A percentile compares a stretch with the other conserved stretches of the same genome.
Conservation (phyloP, 2,797 vertebrate genomes). For the Euthynnus affinis region DNA sequence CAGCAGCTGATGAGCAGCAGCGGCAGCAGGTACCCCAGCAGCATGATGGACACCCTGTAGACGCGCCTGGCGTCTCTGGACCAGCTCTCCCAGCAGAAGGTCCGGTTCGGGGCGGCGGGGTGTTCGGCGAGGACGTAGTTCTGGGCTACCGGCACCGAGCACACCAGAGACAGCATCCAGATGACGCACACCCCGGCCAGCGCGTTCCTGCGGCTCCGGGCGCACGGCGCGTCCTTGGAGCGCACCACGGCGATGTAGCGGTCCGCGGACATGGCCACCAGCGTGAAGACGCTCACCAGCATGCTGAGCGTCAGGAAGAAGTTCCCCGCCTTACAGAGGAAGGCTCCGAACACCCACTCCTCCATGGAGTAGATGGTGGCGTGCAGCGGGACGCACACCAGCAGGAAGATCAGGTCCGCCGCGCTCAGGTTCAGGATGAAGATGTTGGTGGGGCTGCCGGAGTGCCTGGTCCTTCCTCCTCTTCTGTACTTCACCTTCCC, state of each 20-base stretch:
- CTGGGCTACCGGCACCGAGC: conserved; percentile 88
- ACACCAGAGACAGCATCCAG: conserved; percentile 86
- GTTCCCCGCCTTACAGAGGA: conserved; percentile 89
- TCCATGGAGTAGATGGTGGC: conserved; percentile 88
- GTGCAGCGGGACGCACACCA: conserved; percentile 87
- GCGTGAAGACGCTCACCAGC: conserved; percentile 92
- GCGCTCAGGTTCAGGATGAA: conserved; percentile 91
- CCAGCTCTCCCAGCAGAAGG: conserved; percentile 92
- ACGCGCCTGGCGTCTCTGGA: conserved; percentile 70
- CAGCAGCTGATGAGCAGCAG: conserved; percentile 90
- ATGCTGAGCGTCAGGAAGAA: conserved; percentile 86
- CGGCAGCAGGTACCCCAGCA: conserved; percentile 89
- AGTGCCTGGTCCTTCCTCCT: conserved; percentile 29
- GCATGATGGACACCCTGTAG: conserved; percentile 86
- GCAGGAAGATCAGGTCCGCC: conserved; percentile 89
- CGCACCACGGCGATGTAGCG: conserved; percentile 91
- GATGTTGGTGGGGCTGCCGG: conserved; percentile 86
- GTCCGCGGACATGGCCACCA: conserved; percentile 91
- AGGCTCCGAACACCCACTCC: conserved; percentile 89
- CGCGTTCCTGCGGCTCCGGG: conserved; percentile 86
- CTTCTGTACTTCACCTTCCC: conserved; percentile 70
- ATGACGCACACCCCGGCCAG: conserved; percentile 80
- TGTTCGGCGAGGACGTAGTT: conserved; percentile 85
- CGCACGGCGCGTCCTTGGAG: conserved; percentile 78
- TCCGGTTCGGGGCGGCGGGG: conserved; percentile 85